Conservation (phyloP, 2,797 vertebrate genomes). For the Melanogrammus aeglefinus region DNA sequence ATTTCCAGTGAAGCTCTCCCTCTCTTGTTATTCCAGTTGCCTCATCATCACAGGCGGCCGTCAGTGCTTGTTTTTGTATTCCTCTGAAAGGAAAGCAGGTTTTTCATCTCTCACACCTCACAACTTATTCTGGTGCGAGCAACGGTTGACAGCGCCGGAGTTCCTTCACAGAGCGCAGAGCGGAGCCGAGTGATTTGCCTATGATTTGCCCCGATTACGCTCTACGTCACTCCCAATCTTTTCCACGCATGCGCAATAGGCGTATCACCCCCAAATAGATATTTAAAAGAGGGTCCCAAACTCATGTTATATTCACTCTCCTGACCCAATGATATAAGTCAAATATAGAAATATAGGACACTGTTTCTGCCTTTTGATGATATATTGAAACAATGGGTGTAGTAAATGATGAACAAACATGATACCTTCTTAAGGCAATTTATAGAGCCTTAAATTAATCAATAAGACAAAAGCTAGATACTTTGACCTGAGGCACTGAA, state of each 20-base stretch:
- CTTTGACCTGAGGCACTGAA: too few relatives aligned
- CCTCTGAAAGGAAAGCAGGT: constrained; percentile 61
- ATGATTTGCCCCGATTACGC: constrained; percentile 11
- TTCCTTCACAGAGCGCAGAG: background rate
- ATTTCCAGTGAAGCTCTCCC: constrained; percentile 13
- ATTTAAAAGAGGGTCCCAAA: background rate
- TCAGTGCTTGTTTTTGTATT: constrained; percentile 46
- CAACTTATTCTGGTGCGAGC: too few relatives aligned
- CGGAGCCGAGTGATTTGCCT: background rate
- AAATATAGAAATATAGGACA: too few relatives aligned
- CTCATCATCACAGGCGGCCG: constrained; percentile 25
- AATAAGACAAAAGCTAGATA: too few relatives aligned
- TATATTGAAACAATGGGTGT: too few relatives aligned
- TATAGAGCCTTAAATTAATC: too few relatives aligned
- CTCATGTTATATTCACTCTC: too few relatives aligned
- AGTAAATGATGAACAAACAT: too few relatives aligned
- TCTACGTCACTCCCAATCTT: constrained; percentile 54
- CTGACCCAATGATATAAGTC: too few relatives aligned
- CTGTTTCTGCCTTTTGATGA: too few relatives aligned
- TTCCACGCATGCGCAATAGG: constrained; percentile 51
- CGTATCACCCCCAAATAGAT: constrained; percentile 12
- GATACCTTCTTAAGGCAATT: too few relatives aligned
- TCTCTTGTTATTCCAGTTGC: constrained; percentile 63
- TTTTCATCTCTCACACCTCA: constrained; percentile 74
- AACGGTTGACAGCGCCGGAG: too few relatives aligned